phyloP scores from a whole-genome alignment of 2,113 vertebrate species.

The Sinocyclocheilus anshuiensis region DNA sequence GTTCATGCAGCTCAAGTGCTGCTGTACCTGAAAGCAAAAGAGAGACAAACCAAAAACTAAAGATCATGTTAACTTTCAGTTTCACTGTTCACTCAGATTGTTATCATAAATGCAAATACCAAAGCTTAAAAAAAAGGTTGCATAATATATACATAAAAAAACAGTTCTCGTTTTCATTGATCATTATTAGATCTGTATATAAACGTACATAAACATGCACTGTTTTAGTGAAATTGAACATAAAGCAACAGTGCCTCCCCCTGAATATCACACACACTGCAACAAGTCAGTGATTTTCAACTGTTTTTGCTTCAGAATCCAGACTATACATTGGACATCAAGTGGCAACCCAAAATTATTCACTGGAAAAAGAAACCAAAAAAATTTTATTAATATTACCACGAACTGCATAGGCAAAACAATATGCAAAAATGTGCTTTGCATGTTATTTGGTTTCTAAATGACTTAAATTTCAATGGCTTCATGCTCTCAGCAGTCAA shows the following conservation, averaged over 20 bases:
- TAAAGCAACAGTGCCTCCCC: conserved; percentile 48
- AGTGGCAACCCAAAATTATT: not conserved
- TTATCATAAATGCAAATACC: too few relatives aligned
- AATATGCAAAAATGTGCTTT: not conserved
- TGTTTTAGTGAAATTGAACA: not conserved
- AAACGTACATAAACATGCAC: too few relatives aligned
- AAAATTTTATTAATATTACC: not conserved
- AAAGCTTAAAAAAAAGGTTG: too few relatives aligned
- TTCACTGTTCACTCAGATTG: too few relatives aligned
- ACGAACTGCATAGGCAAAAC: not conserved
- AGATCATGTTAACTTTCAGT: too few relatives aligned
- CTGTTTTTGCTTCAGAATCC: not conserved
- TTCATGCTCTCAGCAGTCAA: not conserved
- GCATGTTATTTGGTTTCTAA: not conserved
- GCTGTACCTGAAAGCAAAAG: not conserved
- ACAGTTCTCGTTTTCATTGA: too few relatives aligned
- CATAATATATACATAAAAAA: too few relatives aligned
- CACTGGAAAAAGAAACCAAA: not conserved
- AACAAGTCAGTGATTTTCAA: not conserved
- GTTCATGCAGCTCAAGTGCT: not conserved
- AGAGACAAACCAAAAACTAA: not conserved
- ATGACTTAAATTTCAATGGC: not conserved
- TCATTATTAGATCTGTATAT: too few relatives aligned
- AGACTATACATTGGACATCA: not conserved
- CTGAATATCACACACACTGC: conserved; percentile 36